Percentiles rank a stretch among this genome's conserved stretches.
Conservation (phyloP, 53 echinoderm and acorn worm species). For the Mesocentrotus franciscanus region DNA sequence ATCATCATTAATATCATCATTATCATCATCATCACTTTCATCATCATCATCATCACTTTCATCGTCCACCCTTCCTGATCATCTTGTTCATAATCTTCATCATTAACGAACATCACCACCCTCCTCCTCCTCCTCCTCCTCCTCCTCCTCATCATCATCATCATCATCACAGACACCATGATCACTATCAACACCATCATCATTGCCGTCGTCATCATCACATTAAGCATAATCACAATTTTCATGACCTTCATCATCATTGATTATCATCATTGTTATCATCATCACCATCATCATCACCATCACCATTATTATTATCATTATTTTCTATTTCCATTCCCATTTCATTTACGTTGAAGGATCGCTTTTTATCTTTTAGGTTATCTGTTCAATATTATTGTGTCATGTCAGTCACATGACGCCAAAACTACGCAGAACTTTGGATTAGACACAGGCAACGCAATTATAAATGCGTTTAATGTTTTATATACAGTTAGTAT, state of each 20-base stretch:
- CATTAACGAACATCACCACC: background rate
- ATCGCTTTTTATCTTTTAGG: too few relatives aligned
- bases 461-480: too few relatives aligned
- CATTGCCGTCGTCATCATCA: background rate
- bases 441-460: too few relatives aligned
- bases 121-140: background rate
- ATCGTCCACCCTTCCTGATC: background rate
- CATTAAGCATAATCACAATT: background rate
- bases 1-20: background rate
- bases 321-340: too few relatives aligned
- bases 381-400: too few relatives aligned
- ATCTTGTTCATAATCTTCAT: background rate
- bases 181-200: background rate
- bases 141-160: background rate
- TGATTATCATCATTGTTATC: background rate
- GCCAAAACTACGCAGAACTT: too few relatives aligned
- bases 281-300: slow-evolving; percentile 15
- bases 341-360: too few relatives aligned
- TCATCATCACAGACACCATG: background rate
- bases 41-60: background rate
- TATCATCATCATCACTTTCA: slow-evolving; percentile 23
- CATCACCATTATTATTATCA: background rate
- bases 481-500: too few relatives aligned
- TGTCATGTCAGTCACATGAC: too few relatives aligned
- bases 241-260: background rate